Evolutionary conservation across 2,113 vertebrate species (phyloP).

Genomic region (Alouatta palliata): DNA sequence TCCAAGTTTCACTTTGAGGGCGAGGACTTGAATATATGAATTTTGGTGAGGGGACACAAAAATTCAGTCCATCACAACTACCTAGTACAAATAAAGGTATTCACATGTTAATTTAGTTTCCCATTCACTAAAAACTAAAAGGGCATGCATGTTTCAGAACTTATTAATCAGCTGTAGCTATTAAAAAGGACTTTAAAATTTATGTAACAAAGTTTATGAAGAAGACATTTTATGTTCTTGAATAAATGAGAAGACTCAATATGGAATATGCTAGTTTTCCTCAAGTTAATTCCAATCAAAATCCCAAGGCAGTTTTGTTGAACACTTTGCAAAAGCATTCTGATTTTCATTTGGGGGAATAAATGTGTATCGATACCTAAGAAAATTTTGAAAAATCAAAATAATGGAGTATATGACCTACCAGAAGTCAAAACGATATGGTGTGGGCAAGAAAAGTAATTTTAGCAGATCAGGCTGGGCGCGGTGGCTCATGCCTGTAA

Average conservation of each 20-base stretch:
- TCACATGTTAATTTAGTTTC: not conserved
- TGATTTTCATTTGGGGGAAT: not conserved
- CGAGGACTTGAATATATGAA: not conserved
- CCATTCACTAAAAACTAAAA: not conserved
- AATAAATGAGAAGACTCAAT: slow-evolving; percentile 12
- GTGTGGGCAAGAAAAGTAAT: not conserved
- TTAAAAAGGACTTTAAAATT: slow-evolving; percentile 16
- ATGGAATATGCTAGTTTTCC: not conserved
- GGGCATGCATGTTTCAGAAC: not conserved
- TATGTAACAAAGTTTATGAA: not conserved
- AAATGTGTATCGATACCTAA: slow-evolving; percentile 10
- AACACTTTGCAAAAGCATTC: slow-evolving; percentile 27
- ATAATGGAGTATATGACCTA: not conserved
- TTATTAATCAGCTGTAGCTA: not conserved
- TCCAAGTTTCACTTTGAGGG: not conserved
- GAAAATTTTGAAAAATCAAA: slow-evolving; percentile 13
- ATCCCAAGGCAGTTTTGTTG: not conserved
- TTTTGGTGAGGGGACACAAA: not conserved
- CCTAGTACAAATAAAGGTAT: not conserved
- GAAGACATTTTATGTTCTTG: not conserved
- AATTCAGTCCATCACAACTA: not conserved
- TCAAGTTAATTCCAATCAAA: slow-evolving; percentile 32
- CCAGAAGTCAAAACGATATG: not conserved
- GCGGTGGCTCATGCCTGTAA: too few relatives aligned
- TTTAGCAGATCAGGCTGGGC: too few relatives aligned